Percentiles rank a stretch among this genome's conserved stretches.
Evolutionary conservation across 2,113 vertebrate genomes (phyloP).

Genomic region (Aythya baeri): DNA sequence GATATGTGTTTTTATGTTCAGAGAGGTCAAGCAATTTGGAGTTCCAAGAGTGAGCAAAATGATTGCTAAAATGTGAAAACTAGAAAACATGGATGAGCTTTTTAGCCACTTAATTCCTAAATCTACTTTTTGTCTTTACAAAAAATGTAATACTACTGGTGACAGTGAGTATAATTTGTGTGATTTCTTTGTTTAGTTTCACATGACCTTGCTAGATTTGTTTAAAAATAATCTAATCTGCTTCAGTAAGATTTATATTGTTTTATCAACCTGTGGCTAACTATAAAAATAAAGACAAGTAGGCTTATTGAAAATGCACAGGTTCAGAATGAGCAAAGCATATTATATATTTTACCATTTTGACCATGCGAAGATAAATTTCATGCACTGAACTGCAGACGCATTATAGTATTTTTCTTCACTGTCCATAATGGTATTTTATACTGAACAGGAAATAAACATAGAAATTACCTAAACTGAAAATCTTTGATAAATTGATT

Average conservation of each 20-base stretch:
- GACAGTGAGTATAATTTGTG: background rate
- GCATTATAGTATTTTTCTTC: background rate
- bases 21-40: background rate
- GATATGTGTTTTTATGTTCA: background rate
- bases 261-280: background rate
- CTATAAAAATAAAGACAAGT: background rate
- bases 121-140: background rate
- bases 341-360: background rate
- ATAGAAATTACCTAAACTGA: background rate
- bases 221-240: background rate
- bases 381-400: background rate
- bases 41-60: background rate
- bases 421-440: conserved; percentile 4
- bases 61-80: background rate
- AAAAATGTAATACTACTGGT: background rate
- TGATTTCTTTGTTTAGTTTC: conserved; percentile 12
- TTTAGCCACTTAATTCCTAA: background rate
- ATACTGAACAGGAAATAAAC: background rate
- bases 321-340: background rate
- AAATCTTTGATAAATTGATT: conserved; percentile 44
- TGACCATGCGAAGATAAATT: background rate
- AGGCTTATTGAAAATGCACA: background rate
- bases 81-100: background rate
- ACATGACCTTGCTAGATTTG: background rate
- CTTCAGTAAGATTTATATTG: background rate